Base-by-base conservation (phyloP, 2,888 invertebrate genomes). In the Rhorus exstirpatorius region DNA sequence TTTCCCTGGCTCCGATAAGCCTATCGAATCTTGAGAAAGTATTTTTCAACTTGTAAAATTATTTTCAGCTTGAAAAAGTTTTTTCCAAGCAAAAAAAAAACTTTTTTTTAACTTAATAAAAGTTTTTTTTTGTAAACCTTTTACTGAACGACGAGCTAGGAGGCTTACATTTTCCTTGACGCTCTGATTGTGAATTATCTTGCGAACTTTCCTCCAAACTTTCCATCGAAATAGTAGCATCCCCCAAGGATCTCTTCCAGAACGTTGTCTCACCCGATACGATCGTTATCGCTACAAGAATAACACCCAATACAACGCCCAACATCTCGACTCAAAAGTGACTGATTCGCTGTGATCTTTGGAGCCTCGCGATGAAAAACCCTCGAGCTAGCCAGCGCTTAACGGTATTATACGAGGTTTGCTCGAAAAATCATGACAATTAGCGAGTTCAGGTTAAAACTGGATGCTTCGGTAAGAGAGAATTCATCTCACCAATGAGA, bases 151-250 rank as follows among this genome's bases (percentile, higher is more conserved):
- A 24, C 6, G 14, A 53, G 21, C 46, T 17, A 19, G n/a, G 68
- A 41, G 67, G 89, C 90, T 91, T 87, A 92, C 92, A 92, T 84
- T 85, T 90, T 75, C 87, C 89, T 26, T 87, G 87, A 8, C 87
- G 87, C 38, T 81, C 76, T 21, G 65, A 44, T 49, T 60, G 70
- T 7, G 68, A 68, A 70, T 51, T 74, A 38, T 55, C 41, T 21
- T 60, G 77, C 21, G 46, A 49, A 38, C 8, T 19, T 8, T 46
- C 24, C 8, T 58, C 21, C 46, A 26, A 49, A 67, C 6, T 72
- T 38, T 49, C 61, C 24, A 78, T 68, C 17, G 79, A 77, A 78
- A 79, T 46, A 74, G 78, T 83, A 85, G 83, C 86, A 87, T 89
- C 86, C 87, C 85, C 84, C 84, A 86, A 83, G 78, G 86, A 82